phyloP scores from a whole-genome alignment of 2,888 invertebrate species.

The Hirtodrosophila confusa region DNA sequence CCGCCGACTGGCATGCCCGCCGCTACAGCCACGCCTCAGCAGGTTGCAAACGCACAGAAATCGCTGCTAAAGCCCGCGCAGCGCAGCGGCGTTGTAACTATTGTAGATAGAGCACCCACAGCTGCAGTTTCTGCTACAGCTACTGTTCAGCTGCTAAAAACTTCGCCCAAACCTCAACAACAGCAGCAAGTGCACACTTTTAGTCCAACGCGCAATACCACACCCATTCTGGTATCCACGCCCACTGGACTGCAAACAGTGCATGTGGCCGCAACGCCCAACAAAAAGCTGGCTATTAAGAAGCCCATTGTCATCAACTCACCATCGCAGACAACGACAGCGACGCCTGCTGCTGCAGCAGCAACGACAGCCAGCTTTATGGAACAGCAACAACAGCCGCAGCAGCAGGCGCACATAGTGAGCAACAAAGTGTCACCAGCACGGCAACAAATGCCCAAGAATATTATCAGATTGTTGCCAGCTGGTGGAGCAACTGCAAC shows the following conservation, averaged over 20 bases:
- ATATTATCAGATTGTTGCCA: constrained; percentile 73
- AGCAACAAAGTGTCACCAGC: constrained; percentile 31
- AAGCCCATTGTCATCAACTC: constrained; percentile 77
- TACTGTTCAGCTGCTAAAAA: constrained; percentile 32
- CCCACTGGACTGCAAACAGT: constrained; percentile 83
- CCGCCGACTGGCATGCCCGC: constrained; percentile 46
- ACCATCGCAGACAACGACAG: not conserved
- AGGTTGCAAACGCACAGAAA: constrained; percentile 58
- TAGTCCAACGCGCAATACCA: constrained; percentile 62
- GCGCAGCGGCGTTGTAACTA: constrained; percentile 48
- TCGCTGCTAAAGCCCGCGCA: constrained; percentile 70
- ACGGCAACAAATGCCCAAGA: constrained; percentile 67
- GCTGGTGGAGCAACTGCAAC: constrained; percentile 25
- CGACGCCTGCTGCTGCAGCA: constrained; percentile 39
- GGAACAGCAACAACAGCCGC: constrained; percentile 38
- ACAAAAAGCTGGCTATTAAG: constrained; percentile 77
- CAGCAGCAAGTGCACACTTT: constrained; percentile 21
- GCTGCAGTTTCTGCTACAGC: constrained; percentile 5
- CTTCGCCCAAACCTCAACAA: constrained; percentile 28
- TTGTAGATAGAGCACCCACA: constrained; percentile 38
- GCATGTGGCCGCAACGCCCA: constrained; percentile 78
- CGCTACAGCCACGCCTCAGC: constrained; percentile 18
- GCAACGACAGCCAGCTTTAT: constrained; percentile 40
- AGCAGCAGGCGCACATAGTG: constrained; percentile 9
- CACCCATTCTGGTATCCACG: constrained; percentile 82